These are phyloP conservation scores for Cantharis nigra DNA, from an alignment of 2,888 invertebrate genomes.

Conservation along the genomic window DNA sequence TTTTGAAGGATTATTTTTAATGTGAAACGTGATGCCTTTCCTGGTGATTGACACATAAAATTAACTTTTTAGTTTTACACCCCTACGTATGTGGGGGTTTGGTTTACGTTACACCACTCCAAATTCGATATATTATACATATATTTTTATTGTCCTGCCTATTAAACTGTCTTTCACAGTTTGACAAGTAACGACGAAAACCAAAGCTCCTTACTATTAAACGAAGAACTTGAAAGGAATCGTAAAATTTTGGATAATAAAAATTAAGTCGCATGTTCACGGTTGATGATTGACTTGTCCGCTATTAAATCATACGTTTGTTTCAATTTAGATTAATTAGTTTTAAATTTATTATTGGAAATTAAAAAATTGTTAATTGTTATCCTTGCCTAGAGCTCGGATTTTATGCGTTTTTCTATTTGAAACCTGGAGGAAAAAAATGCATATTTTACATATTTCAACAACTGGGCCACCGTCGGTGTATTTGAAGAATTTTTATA, in stretches of 20 bases:
- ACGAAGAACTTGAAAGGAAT: conserved; percentile 33
- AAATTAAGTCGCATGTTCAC: conserved; percentile 29
- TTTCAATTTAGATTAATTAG: not conserved
- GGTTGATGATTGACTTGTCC: conserved; percentile 33
- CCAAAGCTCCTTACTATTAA: conserved; percentile 20
- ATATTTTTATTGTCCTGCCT: conserved; percentile 24
- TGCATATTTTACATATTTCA: too few species aligned
- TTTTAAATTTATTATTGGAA: not conserved
- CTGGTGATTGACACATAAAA: not conserved
- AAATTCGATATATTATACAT: not conserved
- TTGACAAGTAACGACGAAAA: conserved; percentile 37
- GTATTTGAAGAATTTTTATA: too few species aligned
- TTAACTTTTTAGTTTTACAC: not conserved
- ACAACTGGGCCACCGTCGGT: too few species aligned
- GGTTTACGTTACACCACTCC: conserved; percentile 19
- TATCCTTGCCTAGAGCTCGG: too few species aligned
- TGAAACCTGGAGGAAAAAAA: too few species aligned
- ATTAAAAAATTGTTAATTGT: too few species aligned
- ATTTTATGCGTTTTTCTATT: too few species aligned
- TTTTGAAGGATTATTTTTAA: not conserved
- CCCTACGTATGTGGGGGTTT: not conserved
- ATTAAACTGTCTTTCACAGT: conserved; percentile 35
- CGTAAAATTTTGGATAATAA: conserved; percentile 27
- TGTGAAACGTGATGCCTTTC: conserved; percentile 11
- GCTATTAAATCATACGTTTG: not conserved